These are phyloP conservation scores for Pseudolycoriella hygida DNA, from an alignment of 2,888 invertebrate genomes.

Conservation along the genomic window DNA sequence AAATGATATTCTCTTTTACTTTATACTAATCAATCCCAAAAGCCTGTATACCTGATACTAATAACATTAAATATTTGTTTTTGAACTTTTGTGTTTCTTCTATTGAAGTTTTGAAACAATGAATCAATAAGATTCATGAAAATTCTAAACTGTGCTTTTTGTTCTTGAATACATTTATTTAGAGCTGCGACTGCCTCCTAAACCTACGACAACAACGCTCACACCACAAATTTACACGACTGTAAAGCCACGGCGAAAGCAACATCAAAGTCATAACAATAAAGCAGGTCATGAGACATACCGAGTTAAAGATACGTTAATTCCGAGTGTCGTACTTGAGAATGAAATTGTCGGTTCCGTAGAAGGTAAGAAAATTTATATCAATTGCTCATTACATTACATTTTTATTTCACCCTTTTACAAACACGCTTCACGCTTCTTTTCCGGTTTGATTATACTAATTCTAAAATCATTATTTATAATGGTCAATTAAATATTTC, in stretches of 20 bases:
- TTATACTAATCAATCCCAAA: no score
- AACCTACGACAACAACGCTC: slow-evolving; percentile 24
- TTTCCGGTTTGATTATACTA: no score
- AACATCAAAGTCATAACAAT: slow-evolving; percentile 24
- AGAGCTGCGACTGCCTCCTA: slow-evolving; percentile 28
- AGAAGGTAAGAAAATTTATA: slow-evolving; percentile 19
- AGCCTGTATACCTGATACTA: no score
- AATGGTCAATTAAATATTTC: slow-evolving; percentile 1
- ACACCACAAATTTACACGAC: slow-evolving; percentile 22
- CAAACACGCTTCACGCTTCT: no score
- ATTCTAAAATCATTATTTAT: slow-evolving; percentile 1
- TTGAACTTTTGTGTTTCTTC: no score
- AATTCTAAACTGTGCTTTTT: not conserved
- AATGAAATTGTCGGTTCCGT: slow-evolving; percentile 18
- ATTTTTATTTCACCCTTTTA: no score
- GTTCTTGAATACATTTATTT: slow-evolving; percentile 6
- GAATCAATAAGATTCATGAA: not conserved
- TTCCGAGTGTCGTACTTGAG: slow-evolving; percentile 25
- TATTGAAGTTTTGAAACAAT: not conserved
- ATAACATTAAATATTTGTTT: no score
- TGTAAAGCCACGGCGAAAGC: slow-evolving; percentile 20
- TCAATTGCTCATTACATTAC: not conserved
- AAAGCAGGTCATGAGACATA: slow-evolving; percentile 20
- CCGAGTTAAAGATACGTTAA: slow-evolving; percentile 24
- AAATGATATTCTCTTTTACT: no score